Evolutionary conservation across 2,888 invertebrate species (phyloP), one percentile per base, ranked within the genome.

Genomic region (Hyposoter didymator): DNA sequence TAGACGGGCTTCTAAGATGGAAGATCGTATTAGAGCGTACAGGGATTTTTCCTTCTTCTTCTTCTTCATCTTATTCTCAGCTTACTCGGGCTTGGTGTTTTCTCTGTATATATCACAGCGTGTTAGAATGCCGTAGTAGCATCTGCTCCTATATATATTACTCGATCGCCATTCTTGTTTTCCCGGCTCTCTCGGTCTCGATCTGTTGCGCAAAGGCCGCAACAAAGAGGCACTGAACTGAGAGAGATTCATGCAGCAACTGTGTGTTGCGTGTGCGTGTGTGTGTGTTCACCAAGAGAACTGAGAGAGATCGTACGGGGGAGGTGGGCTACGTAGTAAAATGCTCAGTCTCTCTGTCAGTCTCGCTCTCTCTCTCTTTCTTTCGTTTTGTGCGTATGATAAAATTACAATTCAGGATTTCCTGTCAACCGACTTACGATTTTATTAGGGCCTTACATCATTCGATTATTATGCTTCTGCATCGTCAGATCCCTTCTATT

Each of bases 401-500:
- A 78, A 85, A 79, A 83, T 80, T 83, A 66, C 85, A 83, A 90
- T 90, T 90, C 89, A 66, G 55, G 89, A 89, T 72, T 89, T 90
- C 90, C 92, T 91, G 92, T 91, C 92, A 91, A 89, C 90, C 92
- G 91, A 92, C 91, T 92, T 92, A 93, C 92, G 91, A 93, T 93
- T 93, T 93, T 93, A 93, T 93, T 93, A 93, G 91, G 91, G 90
- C 91, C 92, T 92, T 91, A 87, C 92, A 89, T 93, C 92, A 92
- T 91, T 92, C 92, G 92, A 93, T 93, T 93, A 91, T 91, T 84
- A 64, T 78, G 84, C 78, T 59, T 70, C 72, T 64, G 47, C 49
- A 32, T 35, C 64, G 81, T 45, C 22, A 72, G 39, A 78, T 78
- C 17, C 72, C 59, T n/a, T 22, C 49, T 55, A 64, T 43, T 76